phyloP scores from a whole-genome alignment of 2,113 vertebrate species.

The Megaptera novaeangliae region DNA sequence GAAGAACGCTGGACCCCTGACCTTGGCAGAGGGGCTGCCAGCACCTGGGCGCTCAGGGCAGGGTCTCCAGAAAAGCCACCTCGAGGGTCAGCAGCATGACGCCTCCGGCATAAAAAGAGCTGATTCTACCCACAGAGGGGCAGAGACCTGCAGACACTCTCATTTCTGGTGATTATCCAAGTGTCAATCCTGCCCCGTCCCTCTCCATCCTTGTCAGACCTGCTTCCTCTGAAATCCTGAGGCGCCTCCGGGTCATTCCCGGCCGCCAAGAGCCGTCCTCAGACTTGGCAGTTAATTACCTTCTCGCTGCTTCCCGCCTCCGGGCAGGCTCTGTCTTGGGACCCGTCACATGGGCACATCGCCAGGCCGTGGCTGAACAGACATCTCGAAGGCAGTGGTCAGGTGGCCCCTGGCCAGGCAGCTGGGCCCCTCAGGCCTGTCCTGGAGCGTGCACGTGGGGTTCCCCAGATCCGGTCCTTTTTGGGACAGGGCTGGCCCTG shows the following conservation, averaged over 20 bases:
- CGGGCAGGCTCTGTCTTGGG: background rate
- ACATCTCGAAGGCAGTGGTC: background rate
- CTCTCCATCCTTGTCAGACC: background rate
- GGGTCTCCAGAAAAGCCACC: background rate
- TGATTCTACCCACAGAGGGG: rapidly evolving
- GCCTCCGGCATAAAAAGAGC: background rate
- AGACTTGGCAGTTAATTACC: background rate
- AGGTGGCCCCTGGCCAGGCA: background rate
- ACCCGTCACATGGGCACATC: too few species aligned
- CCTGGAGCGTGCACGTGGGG: background rate
- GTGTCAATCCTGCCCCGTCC: rapidly evolving
- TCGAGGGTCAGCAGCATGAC: rapidly evolving
- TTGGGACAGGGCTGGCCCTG: background rate
- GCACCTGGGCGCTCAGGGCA: background rate
- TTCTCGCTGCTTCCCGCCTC: rapidly evolving
- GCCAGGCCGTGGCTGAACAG: rapidly evolving
- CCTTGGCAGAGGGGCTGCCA: background rate
- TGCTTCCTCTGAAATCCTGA: background rate
- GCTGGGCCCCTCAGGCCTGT: rapidly evolving
- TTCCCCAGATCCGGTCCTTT: background rate
- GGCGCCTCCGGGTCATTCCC: background rate
- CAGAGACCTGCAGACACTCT: too few species aligned
- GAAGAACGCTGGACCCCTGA: background rate
- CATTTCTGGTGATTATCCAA: background rate
- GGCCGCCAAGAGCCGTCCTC: background rate